A percentile compares a stretch with the other conserved stretches of the same genome.
Conservation (phyloP, 2,888 invertebrate genomes). For the Herminia tarsipennalis region DNA sequence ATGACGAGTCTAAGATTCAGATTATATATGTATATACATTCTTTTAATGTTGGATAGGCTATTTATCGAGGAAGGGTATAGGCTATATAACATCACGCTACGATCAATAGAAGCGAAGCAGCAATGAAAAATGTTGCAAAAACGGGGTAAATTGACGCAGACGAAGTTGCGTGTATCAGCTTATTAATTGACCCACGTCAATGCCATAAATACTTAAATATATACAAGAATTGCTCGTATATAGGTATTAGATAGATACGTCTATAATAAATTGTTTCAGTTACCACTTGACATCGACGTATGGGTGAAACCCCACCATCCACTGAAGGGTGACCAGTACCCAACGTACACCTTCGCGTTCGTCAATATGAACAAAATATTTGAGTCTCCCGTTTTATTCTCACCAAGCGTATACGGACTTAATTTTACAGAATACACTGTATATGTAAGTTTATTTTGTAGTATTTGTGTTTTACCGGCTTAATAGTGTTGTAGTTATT, state of each 20-base stretch:
- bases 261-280: too few relatives aligned
- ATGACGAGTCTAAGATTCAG: too few relatives aligned
- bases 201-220: neutral
- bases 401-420: constrained; percentile 5
- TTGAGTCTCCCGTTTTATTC: neutral
- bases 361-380: constrained; percentile 65
- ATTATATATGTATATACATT: too few relatives aligned
- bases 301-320: constrained; percentile 85
- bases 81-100: too few relatives aligned
- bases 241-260: too few relatives aligned
- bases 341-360: constrained; percentile 84
- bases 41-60: too few relatives aligned
- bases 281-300: constrained; percentile 62
- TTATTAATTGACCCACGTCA: neutral
- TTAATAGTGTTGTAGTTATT: neutral
- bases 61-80: too few relatives aligned
- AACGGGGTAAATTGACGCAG: too few relatives aligned
- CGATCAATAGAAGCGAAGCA: too few relatives aligned
- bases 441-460: constrained; percentile 61
- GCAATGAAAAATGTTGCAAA: too few relatives aligned
- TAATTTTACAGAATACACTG: constrained; percentile 54
- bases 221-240: too few relatives aligned
- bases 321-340: constrained; percentile 72
- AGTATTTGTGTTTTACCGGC: neutral
- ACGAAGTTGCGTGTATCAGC: too few relatives aligned